Evolutionary conservation across 1,140 invertebrate species (phyloP).

Genomic region (Brachystomella parvula): DNA sequence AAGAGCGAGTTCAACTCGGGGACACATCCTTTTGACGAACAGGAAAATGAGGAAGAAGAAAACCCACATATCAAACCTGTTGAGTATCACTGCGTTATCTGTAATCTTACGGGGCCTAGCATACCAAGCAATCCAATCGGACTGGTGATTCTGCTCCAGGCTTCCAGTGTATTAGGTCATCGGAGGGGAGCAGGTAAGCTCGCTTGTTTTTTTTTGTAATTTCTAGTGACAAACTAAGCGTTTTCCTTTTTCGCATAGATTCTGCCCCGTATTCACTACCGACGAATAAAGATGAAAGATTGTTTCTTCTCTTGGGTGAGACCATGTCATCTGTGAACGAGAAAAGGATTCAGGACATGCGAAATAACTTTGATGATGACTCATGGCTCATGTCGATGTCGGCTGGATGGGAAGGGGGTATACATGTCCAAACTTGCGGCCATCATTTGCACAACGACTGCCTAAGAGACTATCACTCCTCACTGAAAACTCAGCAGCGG

Average conservation of each 20-base stretch:
- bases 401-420: constrained; percentile 62
- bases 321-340: constrained; percentile 59
- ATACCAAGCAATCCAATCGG: constrained; percentile 81
- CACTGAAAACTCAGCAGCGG: constrained; percentile 64
- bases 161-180: constrained; percentile 72
- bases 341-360: constrained; percentile 58
- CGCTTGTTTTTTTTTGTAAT: neutral
- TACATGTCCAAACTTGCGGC: constrained; percentile 91
- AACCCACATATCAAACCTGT: constrained; percentile 49
- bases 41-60: neutral
- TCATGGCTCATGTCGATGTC: constrained; percentile 74
- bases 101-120: constrained; percentile 77
- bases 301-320: constrained; percentile 44
- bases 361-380: constrained; percentile 64
- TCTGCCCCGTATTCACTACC: constrained; percentile 46
- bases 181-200: constrained; percentile 53
- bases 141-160: constrained; percentile 77
- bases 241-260: neutral
- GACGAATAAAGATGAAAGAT: constrained; percentile 55
- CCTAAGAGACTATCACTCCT: constrained; percentile 70
- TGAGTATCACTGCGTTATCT: constrained; percentile 93
- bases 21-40: constrained; percentile 8
- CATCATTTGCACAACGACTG: constrained; percentile 92
- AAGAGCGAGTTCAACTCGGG: constrained; percentile 45
- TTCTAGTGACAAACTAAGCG: neutral